phyloP scores from a whole-genome alignment of 2,113 vertebrate species.

The Notarius quadriscutis region DNA sequence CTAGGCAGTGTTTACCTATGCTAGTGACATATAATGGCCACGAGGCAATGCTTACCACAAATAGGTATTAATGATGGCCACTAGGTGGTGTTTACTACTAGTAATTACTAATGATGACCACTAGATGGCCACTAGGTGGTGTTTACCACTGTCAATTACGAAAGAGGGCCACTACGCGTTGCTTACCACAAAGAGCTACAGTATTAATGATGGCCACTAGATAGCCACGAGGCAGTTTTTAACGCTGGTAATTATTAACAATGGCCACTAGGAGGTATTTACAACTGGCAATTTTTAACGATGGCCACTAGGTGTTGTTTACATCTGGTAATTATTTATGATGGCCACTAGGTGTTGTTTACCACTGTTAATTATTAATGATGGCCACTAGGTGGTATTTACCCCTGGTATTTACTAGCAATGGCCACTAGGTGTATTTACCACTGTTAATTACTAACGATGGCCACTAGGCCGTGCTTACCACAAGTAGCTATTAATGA shows the following conservation, averaged over 20 bases:
- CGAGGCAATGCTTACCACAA: neutral
- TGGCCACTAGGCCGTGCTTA: too few relatives aligned
- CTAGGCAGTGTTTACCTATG: neutral
- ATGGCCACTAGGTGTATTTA: too few relatives aligned
- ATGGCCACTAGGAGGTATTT: neutral
- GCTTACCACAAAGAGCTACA: neutral
- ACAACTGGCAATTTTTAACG: neutral
- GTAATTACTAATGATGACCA: neutral
- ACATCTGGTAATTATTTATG: neutral
- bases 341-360: neutral
- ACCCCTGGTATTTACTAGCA: too few relatives aligned
- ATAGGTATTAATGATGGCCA: neutral
- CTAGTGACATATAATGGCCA: neutral
- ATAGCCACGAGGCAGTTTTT: neutral
- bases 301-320: neutral
- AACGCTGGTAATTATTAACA: neutral
- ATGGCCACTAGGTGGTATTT: neutral
- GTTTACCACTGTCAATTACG: neutral
- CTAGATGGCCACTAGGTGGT: neutral
- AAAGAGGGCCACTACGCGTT: neutral
- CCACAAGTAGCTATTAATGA: too few relatives aligned
- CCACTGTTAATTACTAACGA: too few relatives aligned
- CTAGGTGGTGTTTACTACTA: neutral
- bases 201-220: neutral
- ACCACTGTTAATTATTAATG: neutral